Evolutionary conservation across 64 coral and sea anemone genomes (phyloP), one percentile per base, ranked within the genome.

Genomic region (Orbicella faveolata): DNA sequence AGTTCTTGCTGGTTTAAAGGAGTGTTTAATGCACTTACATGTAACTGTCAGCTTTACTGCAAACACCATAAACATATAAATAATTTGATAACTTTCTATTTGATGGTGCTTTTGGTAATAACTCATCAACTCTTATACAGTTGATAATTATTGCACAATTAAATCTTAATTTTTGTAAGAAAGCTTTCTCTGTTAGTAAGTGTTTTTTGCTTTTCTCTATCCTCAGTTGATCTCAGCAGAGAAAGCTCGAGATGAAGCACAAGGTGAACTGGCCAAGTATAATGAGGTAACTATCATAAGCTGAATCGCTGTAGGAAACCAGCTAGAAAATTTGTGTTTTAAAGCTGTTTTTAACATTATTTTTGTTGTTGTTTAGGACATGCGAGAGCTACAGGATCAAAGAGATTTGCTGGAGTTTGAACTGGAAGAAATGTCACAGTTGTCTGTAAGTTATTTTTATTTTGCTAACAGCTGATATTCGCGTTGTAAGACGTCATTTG

Each of bases 351-450:
- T 70, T 70, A 5, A 21, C 4, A 7, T 8, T 73, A 7, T 51
- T 87, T 53, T 54, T 33, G 68, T 79, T 52, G 11, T 33, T 90
- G 79, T 65, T 74, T 88, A 99, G 97, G 91, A 99, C 73, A 73
- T 99, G 81, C 93, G 65, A 89, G 97, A 99, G 59, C 79, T 93
- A 15, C 91, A 99, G 74, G 97, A 94, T 77, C 94, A 91, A 67
- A 95, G 92, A 75, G 97, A 99, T 54, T 79, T 99, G 64, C 33
- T 99, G 85, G 97, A 99, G 86, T 99, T 99, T 89, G 94, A 99
- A 91, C 91, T 95, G 39, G 93, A 95, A 73, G 97, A 99, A 89
- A 95, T 96, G 91, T 96, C 95, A 78, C 95, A 96, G 74, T 41
- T 94, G 69, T 96, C 95, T 83, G 95, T 96, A 91, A 93, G 95